These are phyloP conservation scores for Serinus canaria DNA, from an alignment of 2,113 vertebrate species.

Conservation along the genomic window DNA sequence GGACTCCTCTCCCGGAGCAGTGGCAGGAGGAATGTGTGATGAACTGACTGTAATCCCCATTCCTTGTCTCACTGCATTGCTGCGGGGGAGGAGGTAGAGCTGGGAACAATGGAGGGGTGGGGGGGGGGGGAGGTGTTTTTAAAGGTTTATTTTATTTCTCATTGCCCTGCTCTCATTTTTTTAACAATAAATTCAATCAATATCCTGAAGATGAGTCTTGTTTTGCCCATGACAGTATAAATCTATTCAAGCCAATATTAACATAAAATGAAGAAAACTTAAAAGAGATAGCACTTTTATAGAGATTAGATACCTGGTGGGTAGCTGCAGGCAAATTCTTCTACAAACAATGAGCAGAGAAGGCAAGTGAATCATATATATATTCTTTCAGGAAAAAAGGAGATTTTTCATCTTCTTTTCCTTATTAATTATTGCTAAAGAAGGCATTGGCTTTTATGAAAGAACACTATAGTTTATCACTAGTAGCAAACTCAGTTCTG, in stretches of 20 bases:
- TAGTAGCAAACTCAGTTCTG: neutral
- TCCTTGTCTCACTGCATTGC: neutral
- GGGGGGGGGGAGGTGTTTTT: neutral
- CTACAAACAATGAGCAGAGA: neutral
- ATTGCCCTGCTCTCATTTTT: neutral
- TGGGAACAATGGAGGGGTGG: neutral
- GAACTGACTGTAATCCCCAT: neutral
- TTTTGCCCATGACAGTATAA: neutral
- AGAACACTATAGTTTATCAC: neutral
- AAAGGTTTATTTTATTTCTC: neutral
- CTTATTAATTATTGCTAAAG: neutral
- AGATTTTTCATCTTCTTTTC: neutral
- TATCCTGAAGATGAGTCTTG: neutral
- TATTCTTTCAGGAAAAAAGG: neutral
- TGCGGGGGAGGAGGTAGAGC: neutral
- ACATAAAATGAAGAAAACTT: neutral
- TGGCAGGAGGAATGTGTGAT: accelerated
- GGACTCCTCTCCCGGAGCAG: neutral
- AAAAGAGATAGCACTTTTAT: neutral
- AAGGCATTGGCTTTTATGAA: neutral
- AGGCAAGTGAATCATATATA: neutral
- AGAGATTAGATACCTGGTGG: neutral
- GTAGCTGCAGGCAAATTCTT: neutral
- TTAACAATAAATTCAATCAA: neutral
- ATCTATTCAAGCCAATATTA: neutral